These are phyloP conservation scores for Drosophila obscura DNA, from an alignment of 1,140 invertebrate genomes.

Conservation along the genomic window DNA sequence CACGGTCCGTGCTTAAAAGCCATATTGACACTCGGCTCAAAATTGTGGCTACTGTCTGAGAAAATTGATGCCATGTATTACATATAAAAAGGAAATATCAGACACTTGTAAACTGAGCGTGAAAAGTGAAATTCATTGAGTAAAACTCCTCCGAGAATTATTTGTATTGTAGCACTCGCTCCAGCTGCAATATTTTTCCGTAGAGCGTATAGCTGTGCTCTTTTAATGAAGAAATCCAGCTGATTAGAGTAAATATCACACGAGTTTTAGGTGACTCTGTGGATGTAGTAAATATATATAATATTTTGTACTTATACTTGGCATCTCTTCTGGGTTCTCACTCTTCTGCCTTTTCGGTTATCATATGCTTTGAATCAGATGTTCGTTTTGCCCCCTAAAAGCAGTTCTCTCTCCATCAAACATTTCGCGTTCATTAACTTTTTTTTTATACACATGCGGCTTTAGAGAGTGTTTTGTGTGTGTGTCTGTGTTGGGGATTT, in stretches of 20 bases:
- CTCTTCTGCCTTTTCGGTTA: conserved; percentile 18
- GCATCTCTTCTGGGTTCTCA: background rate
- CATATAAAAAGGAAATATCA: background rate
- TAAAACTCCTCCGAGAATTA: too few relatives aligned
- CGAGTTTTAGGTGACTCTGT: too few relatives aligned
- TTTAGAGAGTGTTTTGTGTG: background rate
- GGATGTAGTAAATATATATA: too few relatives aligned
- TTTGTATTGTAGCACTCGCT: too few relatives aligned
- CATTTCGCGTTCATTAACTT: conserved; percentile 69
- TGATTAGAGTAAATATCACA: too few relatives aligned
- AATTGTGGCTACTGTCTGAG: background rate
- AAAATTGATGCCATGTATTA: background rate
- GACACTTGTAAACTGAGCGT: background rate
- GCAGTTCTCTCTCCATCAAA: conserved; percentile 30
- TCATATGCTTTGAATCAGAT: conserved; percentile 69
- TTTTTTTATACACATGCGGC: too few relatives aligned
- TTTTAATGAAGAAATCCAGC: too few relatives aligned
- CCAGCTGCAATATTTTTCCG: too few relatives aligned
- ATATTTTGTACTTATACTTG: conserved; percentile 14
- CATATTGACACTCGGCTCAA: too few relatives aligned
- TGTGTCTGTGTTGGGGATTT: conserved; percentile 34
- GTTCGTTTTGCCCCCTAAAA: conserved; percentile 31
- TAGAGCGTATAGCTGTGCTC: too few relatives aligned
- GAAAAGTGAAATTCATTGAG: background rate
- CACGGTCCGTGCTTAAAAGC: conserved; percentile 23